A percentile compares a stretch with the other conserved stretches of the same genome.
phyloP scores from a whole-genome alignment of 2,113 vertebrate species.

The Amphiprion ocellaris region DNA sequence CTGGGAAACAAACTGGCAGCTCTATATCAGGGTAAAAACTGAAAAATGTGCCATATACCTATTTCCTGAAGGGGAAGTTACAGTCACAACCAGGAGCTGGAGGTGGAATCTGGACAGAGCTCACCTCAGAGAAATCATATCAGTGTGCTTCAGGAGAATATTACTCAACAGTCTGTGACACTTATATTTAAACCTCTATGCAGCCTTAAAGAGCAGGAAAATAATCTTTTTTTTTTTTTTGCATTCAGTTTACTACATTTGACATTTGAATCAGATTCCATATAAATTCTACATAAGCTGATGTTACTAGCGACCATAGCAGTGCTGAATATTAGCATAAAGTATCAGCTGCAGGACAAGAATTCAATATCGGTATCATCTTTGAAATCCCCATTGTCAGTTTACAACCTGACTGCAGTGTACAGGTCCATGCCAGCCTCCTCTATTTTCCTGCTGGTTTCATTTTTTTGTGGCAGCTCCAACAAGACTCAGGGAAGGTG shows the following conservation, averaged over 20 bases:
- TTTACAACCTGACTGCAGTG: not conserved
- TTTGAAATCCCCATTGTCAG: not conserved
- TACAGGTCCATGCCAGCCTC: not conserved
- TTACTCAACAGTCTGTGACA: not conserved
- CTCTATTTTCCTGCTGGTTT: slow-evolving; percentile 15
- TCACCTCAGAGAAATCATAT: not conserved
- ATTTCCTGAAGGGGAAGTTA: not conserved
- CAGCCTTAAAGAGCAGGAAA: not conserved
- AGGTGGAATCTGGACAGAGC: not conserved
- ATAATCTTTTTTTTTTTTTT: not conserved
- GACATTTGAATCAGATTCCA: not conserved
- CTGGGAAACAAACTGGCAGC: not conserved
- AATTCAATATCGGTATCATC: not conserved
- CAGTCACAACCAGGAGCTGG: not conserved
- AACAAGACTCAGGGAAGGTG: slow-evolving; percentile 67
- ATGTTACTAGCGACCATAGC: not conserved
- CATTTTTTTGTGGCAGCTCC: slow-evolving; percentile 13
- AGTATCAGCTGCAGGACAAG: not conserved
- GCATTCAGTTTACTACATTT: not conserved
- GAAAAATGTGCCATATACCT: not conserved
- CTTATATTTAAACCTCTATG: not conserved
- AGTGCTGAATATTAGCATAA: not conserved
- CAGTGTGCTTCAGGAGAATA: not conserved
- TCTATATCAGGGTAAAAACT: not conserved
- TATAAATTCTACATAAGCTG: not conserved